Evolutionary conservation across 2,888 invertebrate genomes (phyloP).

Genomic region (Oligia fasciuncula): DNA sequence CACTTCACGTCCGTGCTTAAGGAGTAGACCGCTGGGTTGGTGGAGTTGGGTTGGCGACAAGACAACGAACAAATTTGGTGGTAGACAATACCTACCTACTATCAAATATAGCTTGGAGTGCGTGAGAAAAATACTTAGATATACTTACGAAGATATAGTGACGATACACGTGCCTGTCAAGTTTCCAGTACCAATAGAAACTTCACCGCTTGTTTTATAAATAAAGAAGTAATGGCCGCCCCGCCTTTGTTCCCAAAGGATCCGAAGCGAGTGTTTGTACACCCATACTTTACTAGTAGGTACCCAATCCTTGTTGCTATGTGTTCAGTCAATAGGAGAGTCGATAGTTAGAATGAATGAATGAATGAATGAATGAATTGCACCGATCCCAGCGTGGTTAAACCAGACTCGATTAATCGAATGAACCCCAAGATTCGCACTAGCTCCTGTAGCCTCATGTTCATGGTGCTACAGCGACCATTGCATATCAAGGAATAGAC

Average conservation of each 20-base stretch:
- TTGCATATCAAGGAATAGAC: too few species aligned
- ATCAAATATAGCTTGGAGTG: constrained; percentile 27
- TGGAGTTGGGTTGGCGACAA: constrained; percentile 33
- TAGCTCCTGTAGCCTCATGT: too few species aligned
- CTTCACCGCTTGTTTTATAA: constrained; percentile 36
- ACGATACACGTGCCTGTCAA: constrained; percentile 33
- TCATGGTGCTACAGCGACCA: too few species aligned
- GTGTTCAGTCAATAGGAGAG: constrained; percentile 1
- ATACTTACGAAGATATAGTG: constrained; percentile 1
- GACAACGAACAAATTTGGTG: constrained; percentile 31
- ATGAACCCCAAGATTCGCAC: too few species aligned
- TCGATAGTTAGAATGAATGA: background rate
- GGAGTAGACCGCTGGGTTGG: too few species aligned
- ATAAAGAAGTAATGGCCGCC: constrained; percentile 23
- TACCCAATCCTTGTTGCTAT: constrained; percentile 16
- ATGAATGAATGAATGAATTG: too few species aligned
- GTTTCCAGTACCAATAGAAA: constrained; percentile 25
- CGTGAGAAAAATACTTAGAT: constrained; percentile 44
- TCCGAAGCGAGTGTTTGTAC: background rate
- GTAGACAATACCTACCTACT: constrained; percentile 18
- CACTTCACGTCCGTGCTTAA: too few species aligned
- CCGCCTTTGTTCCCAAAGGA: constrained; percentile 37
- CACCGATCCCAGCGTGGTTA: too few species aligned
- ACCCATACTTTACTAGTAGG: constrained; percentile 34
- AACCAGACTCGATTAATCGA: too few species aligned